Conservation (phyloP, 1,140 invertebrate species). For the Muscidifurax raptorellus region DNA sequence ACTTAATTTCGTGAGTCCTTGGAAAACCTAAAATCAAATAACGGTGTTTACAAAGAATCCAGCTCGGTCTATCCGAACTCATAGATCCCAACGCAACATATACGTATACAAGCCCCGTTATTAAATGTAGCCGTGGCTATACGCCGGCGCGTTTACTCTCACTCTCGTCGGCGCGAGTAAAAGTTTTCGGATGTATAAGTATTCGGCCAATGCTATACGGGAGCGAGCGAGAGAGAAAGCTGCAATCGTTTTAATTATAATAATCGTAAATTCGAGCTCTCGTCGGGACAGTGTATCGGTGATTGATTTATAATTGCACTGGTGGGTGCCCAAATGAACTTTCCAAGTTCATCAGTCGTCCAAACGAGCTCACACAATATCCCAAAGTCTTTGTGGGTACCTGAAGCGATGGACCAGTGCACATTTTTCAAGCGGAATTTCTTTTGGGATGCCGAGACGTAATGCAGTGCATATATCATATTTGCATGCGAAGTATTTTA, state of each 20-base stretch:
- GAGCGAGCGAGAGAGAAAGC: neutral
- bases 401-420: neutral
- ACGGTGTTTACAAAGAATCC: too few relatives aligned
- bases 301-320: slow-evolving; percentile 6
- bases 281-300: neutral
- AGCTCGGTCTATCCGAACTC: too few relatives aligned
- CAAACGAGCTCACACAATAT: neutral
- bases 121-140: neutral
- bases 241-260: slow-evolving; percentile 10
- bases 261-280: neutral
- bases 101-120: neutral
- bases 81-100: neutral
- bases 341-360: too few relatives aligned
- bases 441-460: neutral
- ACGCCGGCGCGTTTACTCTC: slow-evolving; percentile 28
- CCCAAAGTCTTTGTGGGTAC: neutral
- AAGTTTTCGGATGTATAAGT: slow-evolving; percentile 5
- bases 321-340: neutral
- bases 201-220: neutral
- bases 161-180: slow-evolving; percentile 14
- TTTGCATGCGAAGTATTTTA: too few relatives aligned
- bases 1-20: too few relatives aligned
- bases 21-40: too few relatives aligned
- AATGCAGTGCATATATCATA: too few relatives aligned
- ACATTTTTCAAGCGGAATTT: neutral